A percentile compares a stretch with the other conserved stretches of the same genome.
Evolutionary conservation across 2,888 invertebrate genomes (phyloP).

Genomic region (Pyrochroa serraticornis): DNA sequence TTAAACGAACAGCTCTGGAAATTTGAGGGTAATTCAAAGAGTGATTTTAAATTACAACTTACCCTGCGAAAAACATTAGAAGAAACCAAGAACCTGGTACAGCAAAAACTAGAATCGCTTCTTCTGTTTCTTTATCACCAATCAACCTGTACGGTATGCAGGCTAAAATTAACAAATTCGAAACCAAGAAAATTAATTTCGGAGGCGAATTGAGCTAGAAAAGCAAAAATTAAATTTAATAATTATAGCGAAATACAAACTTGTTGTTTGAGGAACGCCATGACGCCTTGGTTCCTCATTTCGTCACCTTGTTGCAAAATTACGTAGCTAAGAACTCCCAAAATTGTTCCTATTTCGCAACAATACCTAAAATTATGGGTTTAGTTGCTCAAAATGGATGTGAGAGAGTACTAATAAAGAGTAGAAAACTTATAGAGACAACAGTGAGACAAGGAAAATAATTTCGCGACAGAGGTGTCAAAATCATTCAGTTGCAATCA

Average conservation of each 20-base stretch:
- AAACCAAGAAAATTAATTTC: conserved; percentile 89
- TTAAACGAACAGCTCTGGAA: conserved; percentile 86
- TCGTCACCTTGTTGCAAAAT: conserved; percentile 93
- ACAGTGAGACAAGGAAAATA: no score
- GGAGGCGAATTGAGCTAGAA: conserved; percentile 90
- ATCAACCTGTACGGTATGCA: conserved; percentile 87
- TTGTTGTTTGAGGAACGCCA: conserved; percentile 89
- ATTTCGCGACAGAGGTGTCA: neutral
- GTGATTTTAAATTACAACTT: conserved; percentile 39
- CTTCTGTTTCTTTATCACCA: conserved; percentile 80
- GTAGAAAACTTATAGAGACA: no score
- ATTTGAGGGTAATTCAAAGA: conserved; percentile 11
- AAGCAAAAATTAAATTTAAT: conserved; percentile 31
- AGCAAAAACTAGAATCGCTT: conserved; percentile 88
- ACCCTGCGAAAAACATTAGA: conserved; percentile 99
- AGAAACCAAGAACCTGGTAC: conserved; percentile 97
- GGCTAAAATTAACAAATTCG: conserved; percentile 86
- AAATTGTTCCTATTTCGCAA: conserved; percentile 83
- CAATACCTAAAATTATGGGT: conserved; percentile 62
- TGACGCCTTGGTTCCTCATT: conserved; percentile 90
- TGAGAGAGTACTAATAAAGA: no score
- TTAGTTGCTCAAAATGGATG: no score
- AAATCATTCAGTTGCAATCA: no score
- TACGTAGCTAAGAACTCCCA: conserved; percentile 87
- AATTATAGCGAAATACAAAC: conserved; percentile 60